Percentiles rank a stretch among this genome's conserved stretches.
These are phyloP conservation scores for Kradibia gibbosae DNA, from an alignment of 1,140 invertebrate species.

Conservation along the genomic window DNA sequence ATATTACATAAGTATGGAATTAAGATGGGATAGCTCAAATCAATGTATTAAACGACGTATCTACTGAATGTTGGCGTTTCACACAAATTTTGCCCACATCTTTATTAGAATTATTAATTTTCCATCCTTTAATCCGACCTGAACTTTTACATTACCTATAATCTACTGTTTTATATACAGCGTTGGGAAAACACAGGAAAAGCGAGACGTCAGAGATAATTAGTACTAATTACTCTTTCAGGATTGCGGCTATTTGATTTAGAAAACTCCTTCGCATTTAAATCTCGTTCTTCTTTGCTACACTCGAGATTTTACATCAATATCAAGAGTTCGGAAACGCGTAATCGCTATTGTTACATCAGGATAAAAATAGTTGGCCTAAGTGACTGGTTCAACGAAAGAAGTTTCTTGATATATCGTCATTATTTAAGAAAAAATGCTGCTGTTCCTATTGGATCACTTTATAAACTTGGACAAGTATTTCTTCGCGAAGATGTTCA, in stretches of 20 bases:
- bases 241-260: constrained; percentile 16
- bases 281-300: constrained; percentile 11
- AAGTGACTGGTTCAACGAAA: background rate
- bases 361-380: constrained; percentile 17
- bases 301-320: background rate
- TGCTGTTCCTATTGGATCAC: too few species aligned
- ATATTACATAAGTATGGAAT: too few species aligned
- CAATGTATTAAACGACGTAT: background rate
- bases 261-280: constrained; percentile 21
- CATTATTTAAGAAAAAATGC: background rate
- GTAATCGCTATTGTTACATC: background rate
- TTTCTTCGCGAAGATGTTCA: too few species aligned
- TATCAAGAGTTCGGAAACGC: background rate
- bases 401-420: background rate
- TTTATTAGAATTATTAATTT: background rate
- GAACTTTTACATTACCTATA: background rate
- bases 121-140: background rate
- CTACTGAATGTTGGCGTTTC: background rate
- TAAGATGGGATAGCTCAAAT: background rate
- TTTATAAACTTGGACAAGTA: too few species aligned
- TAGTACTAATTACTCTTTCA: constrained; percentile 61
- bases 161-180: background rate
- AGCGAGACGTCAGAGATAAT: constrained; percentile 53
- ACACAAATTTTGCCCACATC: background rate
- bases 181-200: background rate